phyloP scores from a whole-genome alignment of 2,113 vertebrate species.

The Edolisoma coerulescens region DNA sequence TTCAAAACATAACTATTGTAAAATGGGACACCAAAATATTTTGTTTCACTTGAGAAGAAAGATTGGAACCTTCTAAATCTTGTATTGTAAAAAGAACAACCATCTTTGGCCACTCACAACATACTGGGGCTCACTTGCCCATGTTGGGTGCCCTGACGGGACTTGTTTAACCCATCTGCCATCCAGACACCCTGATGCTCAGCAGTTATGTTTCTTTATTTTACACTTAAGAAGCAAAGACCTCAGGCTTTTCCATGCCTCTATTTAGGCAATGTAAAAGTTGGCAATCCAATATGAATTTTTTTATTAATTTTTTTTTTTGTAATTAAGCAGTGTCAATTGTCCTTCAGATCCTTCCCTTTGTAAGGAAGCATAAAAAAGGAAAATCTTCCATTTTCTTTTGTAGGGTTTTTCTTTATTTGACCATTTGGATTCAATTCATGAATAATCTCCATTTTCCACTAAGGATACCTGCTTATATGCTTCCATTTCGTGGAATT shows the following conservation, averaged over 20 bases:
- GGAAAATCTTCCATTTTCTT: neutral
- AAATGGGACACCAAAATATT: neutral
- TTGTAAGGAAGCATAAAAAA: neutral
- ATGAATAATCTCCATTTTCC: neutral
- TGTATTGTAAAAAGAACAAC: accelerated
- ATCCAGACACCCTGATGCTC: neutral
- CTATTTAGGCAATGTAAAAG: neutral
- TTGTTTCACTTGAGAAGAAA: neutral
- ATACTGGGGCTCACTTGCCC: neutral
- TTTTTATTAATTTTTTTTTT: too few relatives aligned
- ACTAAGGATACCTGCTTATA: neutral
- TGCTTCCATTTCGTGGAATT: neutral
- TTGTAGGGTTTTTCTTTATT: neutral
- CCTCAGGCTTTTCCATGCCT: neutral
- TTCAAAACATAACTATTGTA: neutral
- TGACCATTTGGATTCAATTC: neutral
- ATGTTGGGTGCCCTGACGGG: neutral
- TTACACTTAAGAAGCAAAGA: neutral
- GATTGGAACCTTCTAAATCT: accelerated
- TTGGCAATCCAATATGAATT: neutral
- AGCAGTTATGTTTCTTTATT: neutral
- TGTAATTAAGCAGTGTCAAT: neutral
- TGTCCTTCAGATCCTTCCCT: neutral
- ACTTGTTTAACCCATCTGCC: neutral
- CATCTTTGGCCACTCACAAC: neutral